Evolutionary conservation across 2,113 vertebrate genomes (phyloP), one percentile per base, ranked within the genome.

Genomic region (Pteropus alecto): DNA sequence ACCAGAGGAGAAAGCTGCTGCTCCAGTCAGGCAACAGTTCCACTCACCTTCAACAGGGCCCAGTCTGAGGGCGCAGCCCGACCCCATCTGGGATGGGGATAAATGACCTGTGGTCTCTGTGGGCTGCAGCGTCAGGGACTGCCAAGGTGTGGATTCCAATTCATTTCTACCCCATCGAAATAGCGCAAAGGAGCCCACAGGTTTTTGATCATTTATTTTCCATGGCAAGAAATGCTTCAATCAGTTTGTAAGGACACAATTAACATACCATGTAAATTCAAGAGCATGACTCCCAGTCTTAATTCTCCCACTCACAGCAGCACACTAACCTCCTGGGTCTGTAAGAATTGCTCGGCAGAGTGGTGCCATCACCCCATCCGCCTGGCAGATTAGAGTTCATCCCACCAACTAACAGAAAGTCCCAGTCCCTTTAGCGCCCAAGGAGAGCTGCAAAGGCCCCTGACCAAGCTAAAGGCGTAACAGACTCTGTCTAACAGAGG

Each of bases 101-200:
- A 56, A 41, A 54, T 22, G 35, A 16, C 67, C 35, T 12, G 82
- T 79, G 46, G 48, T 43, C 90, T 83, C 85, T 74, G 14, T 63
- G 70, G 71, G 95, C 94, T 82, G 41, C 56, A 63, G 4, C 22
- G 78, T 90, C 26, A 87, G 85, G 54, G 96, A 30, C 46, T n/a
- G 67, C 91, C 90, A 93, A 82, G 93, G 30, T 92, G 87, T 73
- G 58, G 94, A 97, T 86, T 22, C 87, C 84, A 11, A n/a, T 0
- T 97, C 90, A 60, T 88, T 94, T 90, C 96, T 81, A 93, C 87
- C 48, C 61, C 54, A 96, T n/a, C n/a, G 70, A 43, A 94, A 56
- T 0, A 1, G 74, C 48, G 95, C 88, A 54, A 60, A 94, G 96
- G 93, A 97, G 38, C 65, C 84, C 74, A 74, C 6, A 33, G 1